Evolutionary conservation across 1,140 invertebrate genomes (phyloP).

Genomic region (Drosophila biarmipes): DNA sequence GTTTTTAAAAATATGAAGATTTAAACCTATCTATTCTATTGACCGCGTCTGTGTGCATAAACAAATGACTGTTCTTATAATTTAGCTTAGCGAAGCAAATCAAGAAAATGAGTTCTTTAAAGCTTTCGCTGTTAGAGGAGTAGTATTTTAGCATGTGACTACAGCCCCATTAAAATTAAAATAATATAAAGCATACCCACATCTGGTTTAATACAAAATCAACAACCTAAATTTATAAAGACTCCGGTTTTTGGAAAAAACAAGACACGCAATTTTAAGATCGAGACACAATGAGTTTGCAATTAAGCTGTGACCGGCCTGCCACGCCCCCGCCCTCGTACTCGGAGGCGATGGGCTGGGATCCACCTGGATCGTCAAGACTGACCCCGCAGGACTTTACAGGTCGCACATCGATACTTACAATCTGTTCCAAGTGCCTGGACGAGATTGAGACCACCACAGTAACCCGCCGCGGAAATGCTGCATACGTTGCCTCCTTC

Average conservation of each 20-base stretch:
- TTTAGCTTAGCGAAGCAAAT: neutral
- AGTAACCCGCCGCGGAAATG: neutral
- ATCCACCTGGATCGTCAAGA: neutral
- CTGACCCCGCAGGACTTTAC: neutral
- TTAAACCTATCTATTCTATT: too few species aligned
- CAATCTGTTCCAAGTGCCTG: neutral
- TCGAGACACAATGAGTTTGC: neutral
- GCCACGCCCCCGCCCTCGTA: neutral
- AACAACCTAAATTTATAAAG: too few species aligned
- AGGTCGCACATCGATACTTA: neutral
- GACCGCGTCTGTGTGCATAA: too few species aligned
- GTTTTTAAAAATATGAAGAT: too few species aligned
- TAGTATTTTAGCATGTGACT: neutral
- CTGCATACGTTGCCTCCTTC: neutral
- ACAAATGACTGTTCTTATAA: too few species aligned
- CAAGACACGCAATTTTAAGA: neutral
- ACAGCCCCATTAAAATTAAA: neutral
- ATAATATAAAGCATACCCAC: neutral
- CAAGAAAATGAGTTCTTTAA: neutral
- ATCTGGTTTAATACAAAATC: too few species aligned
- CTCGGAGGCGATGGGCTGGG: slow-evolving; percentile 1
- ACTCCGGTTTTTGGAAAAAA: neutral
- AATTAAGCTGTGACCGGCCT: neutral
- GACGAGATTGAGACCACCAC: neutral
- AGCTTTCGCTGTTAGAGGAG: neutral